These are phyloP conservation scores for Neolamprologus ventralis DNA, from an alignment of 2,113 vertebrate species.

Conservation along the genomic window DNA sequence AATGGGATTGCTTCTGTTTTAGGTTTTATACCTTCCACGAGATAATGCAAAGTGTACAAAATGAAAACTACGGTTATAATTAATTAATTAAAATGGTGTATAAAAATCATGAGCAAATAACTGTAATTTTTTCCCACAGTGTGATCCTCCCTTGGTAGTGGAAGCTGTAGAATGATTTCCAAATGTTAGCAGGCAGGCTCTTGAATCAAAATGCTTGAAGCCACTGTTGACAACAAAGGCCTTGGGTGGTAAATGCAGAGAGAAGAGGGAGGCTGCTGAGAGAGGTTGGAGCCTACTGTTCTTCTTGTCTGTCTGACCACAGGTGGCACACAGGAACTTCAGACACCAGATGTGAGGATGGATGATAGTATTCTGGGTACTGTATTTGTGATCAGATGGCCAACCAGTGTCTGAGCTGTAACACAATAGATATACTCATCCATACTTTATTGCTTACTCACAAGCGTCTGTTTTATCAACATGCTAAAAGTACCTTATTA, in stretches of 20 bases:
- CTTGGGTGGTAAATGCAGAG: not conserved
- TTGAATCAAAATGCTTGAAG: constrained; percentile 36
- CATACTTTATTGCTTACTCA: not conserved
- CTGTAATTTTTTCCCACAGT: not conserved
- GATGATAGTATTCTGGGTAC: constrained; percentile 1
- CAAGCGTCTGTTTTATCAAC: not conserved
- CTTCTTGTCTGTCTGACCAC: constrained; percentile 21
- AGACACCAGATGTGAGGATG: not conserved
- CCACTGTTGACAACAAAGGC: constrained; percentile 5
- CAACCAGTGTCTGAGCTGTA: constrained; percentile 74
- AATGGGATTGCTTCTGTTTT: not conserved
- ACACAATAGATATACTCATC: not conserved
- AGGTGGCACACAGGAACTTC: constrained; percentile 15
- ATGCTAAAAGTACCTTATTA: not conserved
- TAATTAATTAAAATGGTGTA: not conserved
- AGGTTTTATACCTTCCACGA: not conserved
- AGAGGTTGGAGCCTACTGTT: constrained; percentile 19
- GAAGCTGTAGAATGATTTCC: constrained; percentile 3
- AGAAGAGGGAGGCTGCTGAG: not conserved
- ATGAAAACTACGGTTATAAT: not conserved
- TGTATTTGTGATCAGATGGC: constrained; percentile 61
- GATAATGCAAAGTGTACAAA: constrained; percentile 2
- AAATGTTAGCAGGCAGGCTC: not conserved
- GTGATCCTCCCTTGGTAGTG: not conserved
- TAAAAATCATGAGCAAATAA: not conserved